Percentiles rank a stretch among this genome's conserved stretches.
Conservation (phyloP, 2,113 vertebrate species). For the Brachypodius melanocephalos region DNA sequence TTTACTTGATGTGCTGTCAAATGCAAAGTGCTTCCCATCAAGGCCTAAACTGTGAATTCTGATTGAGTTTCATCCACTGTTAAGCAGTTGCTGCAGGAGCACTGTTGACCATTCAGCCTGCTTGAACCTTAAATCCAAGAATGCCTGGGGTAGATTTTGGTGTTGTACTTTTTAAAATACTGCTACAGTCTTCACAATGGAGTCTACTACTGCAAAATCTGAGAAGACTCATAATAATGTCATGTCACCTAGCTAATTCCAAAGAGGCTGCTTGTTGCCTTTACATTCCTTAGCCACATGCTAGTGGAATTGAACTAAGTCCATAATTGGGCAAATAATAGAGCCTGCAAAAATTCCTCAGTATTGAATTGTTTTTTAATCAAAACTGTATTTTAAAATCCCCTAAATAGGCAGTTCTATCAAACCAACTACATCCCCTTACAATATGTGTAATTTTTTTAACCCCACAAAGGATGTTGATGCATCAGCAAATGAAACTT, state of each 20-base stretch:
- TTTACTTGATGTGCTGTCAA: not conserved
- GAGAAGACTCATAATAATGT: not conserved
- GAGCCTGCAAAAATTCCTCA: not conserved
- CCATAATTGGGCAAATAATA: not conserved
- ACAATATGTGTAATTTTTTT: not conserved
- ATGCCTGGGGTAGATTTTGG: not conserved
- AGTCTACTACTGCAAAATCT: not conserved
- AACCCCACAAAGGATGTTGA: not conserved
- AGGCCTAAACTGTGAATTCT: not conserved
- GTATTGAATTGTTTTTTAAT: not conserved
- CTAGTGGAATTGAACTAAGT: not conserved
- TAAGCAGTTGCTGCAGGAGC: not conserved
- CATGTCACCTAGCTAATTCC: not conserved
- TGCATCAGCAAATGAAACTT: not conserved
- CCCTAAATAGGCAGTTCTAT: not conserved
- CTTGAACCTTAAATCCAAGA: not conserved
- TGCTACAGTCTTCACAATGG: not conserved
- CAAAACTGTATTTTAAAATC: not conserved
- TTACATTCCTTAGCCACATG: not conserved
- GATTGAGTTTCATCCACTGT: not conserved
- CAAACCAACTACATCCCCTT: not conserved
- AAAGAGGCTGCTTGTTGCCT: not conserved
- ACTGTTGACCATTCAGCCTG: not conserved
- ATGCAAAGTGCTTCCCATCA: not conserved
- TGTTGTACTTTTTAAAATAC: not conserved